Conservation (phyloP, 1,140 invertebrate genomes). For the Diachasma alloeum region DNA sequence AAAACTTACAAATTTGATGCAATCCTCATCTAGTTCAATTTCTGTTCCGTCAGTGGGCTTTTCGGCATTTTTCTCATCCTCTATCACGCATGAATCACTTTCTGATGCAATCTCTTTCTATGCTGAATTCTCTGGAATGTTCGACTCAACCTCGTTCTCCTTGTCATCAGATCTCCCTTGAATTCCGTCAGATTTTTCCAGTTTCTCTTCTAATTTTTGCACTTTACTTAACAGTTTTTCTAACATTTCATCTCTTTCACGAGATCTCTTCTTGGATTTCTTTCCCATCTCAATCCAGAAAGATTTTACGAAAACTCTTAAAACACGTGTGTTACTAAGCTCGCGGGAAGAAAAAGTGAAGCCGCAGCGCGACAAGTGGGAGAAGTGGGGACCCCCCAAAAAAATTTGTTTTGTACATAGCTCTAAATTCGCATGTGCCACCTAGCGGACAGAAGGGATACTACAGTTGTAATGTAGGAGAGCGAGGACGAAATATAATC, state of each 20-base stretch:
- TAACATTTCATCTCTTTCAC: not conserved
- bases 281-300: not conserved
- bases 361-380: not conserved
- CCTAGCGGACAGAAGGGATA: not conserved
- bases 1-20: not conserved
- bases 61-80: not conserved
- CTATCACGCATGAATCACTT: not conserved
- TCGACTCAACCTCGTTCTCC: not conserved
- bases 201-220: not conserved
- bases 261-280: not conserved
- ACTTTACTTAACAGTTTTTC: not conserved
- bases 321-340: not conserved
- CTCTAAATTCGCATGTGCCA: not conserved
- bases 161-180: not conserved
- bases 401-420: not conserved
- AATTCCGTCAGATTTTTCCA: not conserved
- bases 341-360: not conserved
- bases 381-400: not conserved
- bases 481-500: not conserved
- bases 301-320: too few relatives aligned
- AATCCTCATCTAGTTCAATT: not conserved
- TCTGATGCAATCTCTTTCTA: not conserved
- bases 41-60: not conserved
- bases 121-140: not conserved
- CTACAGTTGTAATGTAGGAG: not conserved